Percentiles rank a stretch among this genome's conserved stretches.
Evolutionary conservation across 2,113 vertebrate genomes (phyloP).

Genomic region (Chaetura pelagica): DNA sequence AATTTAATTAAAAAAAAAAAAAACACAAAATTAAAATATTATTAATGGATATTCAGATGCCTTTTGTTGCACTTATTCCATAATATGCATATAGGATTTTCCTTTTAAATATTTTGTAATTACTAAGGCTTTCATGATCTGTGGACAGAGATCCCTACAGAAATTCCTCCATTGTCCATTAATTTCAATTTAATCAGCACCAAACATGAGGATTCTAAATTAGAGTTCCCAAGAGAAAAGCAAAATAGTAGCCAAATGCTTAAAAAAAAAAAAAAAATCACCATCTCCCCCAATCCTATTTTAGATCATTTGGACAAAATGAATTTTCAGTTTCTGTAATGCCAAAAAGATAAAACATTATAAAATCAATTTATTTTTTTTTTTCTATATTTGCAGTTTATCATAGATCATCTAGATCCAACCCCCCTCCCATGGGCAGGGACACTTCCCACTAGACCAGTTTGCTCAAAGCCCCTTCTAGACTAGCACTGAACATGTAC

Average conservation of each 20-base stretch:
- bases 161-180: background rate
- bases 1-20: background rate
- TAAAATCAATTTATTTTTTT: background rate
- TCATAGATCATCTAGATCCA: too few species aligned
- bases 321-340: background rate
- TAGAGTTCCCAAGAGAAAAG: background rate
- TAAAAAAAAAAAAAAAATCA: background rate
- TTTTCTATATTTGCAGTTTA: background rate
- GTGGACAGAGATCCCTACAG: background rate
- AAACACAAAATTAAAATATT: background rate
- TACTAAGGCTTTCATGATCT: background rate
- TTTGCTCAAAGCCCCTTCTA: too few species aligned
- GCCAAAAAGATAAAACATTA: background rate
- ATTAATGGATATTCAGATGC: background rate
- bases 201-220: background rate
- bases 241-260: background rate
- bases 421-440: too few species aligned
- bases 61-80: background rate
- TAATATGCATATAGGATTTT: background rate
- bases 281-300: background rate
- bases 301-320: background rate
- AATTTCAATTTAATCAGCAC: background rate
- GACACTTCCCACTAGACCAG: too few species aligned
- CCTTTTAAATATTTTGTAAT: background rate
- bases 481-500: too few species aligned